A percentile compares a stretch with the other conserved stretches of the same genome.
Evolutionary conservation across 2,797 vertebrate genomes (phyloP).

Genomic region (Mergus octosetaceus): DNA sequence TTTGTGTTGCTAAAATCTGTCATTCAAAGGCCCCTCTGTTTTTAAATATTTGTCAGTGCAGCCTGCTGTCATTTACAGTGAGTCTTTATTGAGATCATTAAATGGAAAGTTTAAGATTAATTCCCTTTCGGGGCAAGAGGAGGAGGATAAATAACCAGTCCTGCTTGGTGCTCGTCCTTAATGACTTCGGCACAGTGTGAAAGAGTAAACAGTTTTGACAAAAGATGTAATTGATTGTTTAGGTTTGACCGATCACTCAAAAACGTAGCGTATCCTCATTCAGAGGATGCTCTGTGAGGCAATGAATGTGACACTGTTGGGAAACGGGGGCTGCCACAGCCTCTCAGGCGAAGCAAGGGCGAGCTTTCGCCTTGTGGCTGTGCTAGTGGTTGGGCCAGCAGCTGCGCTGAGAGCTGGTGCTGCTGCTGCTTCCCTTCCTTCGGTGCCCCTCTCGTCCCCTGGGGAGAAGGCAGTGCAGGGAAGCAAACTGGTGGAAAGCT

Average conservation of each 20-base stretch:
- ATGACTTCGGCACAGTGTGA: constrained; percentile 79
- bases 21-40: constrained; percentile 40
- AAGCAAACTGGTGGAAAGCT: background rate
- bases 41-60: constrained; percentile 60
- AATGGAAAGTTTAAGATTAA: constrained; percentile 80
- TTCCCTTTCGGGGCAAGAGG: constrained; percentile 78
- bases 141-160: constrained; percentile 75
- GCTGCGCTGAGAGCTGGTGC: background rate
- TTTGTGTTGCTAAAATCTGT: constrained; percentile 48
- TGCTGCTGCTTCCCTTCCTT: background rate
- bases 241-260: constrained; percentile 76
- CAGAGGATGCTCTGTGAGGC: constrained; percentile 59
- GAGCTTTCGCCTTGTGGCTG: background rate
- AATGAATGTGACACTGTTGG: constrained; percentile 50
- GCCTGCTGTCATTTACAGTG: constrained; percentile 56
- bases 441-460: accelerated
- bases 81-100: constrained; percentile 74
- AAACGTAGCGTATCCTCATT: constrained; percentile 71
- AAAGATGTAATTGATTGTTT: constrained; percentile 76
- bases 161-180: constrained; percentile 69
- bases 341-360: background rate
- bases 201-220: constrained; percentile 83
- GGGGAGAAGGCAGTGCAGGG: background rate
- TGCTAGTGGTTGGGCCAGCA: background rate
- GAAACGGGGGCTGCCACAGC: background rate